Evolutionary conservation across 2,113 vertebrate species (phyloP), one percentile per base, ranked within the genome.

Genomic region (Chrysemys picta): DNA sequence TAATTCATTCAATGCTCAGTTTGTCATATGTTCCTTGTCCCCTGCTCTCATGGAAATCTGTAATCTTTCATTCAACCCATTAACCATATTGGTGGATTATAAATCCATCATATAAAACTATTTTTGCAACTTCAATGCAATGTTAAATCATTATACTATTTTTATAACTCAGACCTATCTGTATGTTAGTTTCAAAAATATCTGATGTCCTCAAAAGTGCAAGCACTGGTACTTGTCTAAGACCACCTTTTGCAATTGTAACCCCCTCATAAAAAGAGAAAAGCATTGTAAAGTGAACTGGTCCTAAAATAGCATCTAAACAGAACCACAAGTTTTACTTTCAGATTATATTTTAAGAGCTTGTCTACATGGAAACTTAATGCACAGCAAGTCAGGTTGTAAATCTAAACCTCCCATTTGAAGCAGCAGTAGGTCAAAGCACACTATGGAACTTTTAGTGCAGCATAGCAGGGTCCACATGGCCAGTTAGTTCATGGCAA

Each of bases 51-150:
- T 91, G 81, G 80, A 97, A 95, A 95, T 90, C 50, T 92, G 80
- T 88, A 49, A 83, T 89, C 86, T 94, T 98, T 97, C 56, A 93
- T 95, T 96, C 89, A 97, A 95, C 27, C 27, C 62, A 91, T 88
- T 95, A 95, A 89, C 84, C 86, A 59, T 76, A 91, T 35, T 52
- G 91, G 45, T 85, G 92, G 79, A 92, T 96, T 91, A 89, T 91
- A 96, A 97, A 82, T n/a, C 76, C 78, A 95, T 85, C 85, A 53
- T 57, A 49, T 93, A 94, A 97, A 97, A 88, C 10, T 91, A 53
- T 35, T 91, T 59, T 59, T 92, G 50, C 52, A 89, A 89, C 29
- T 49, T 14, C 49, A 10, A 78, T 84, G 35, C 93, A 95, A 94
- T 81, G 1, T 1, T 94, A 88, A 94, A 59, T 79, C 21, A 92